Conservation (phyloP, 2,797 vertebrate genomes). For the Siniperca scherzeri region DNA sequence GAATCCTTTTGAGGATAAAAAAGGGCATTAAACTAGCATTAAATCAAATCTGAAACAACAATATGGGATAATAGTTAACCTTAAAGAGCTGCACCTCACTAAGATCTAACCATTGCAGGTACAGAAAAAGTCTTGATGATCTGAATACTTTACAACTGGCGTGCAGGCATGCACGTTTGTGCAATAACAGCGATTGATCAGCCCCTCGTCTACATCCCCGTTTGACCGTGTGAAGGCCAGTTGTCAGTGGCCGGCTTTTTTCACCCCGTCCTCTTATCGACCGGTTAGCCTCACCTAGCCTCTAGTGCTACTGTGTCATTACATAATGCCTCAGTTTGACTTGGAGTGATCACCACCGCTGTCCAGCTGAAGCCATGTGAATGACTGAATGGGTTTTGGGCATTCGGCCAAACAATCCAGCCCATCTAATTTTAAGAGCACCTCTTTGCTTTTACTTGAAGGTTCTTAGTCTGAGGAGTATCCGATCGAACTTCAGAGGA, state of each 20-base stretch:
- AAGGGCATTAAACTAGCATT: neutral
- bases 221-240: constrained; percentile 61
- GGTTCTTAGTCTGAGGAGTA: neutral
- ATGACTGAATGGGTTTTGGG: neutral
- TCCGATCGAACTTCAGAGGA: constrained; percentile 10
- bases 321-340: constrained; percentile 61
- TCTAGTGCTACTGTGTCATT: constrained; percentile 59
- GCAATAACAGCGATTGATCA: constrained; percentile 59
- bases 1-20: neutral
- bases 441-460: constrained; percentile 4
- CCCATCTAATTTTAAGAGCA: constrained; percentile 1
- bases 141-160: constrained; percentile 10
- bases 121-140: neutral
- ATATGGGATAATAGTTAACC: neutral
- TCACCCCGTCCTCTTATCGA: constrained; percentile 52
- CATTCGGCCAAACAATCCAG: constrained; percentile 14
- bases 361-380: constrained; percentile 42
- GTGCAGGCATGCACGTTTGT: constrained; percentile 54
- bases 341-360: neutral
- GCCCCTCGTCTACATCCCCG: constrained; percentile 17
- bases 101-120: neutral
- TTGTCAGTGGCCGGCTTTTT: constrained; percentile 31
- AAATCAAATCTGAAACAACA: neutral
- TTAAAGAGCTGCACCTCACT: neutral
- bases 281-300: constrained; percentile 43